Evolutionary conservation across 1,140 invertebrate genomes (phyloP).

Genomic region (Heliconius congener): DNA sequence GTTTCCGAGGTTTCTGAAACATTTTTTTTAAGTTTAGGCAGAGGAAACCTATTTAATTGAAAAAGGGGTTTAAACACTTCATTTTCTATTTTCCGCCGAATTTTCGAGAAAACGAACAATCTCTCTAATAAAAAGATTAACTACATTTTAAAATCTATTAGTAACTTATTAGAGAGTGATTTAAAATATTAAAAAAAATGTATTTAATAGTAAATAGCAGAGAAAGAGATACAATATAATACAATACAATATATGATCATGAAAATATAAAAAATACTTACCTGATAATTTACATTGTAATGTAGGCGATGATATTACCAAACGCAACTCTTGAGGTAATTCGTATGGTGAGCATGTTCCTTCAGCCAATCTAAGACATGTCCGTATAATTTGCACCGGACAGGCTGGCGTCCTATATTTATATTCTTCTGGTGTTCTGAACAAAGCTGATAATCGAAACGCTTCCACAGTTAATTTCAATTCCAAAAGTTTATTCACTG

Average conservation of each 20-base stretch:
- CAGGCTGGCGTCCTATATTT: slow-evolving; percentile 57
- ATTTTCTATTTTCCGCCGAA: too few species aligned
- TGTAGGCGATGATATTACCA: slow-evolving; percentile 67
- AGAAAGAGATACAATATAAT: too few species aligned
- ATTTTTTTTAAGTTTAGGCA: too few species aligned
- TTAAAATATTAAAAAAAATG: too few species aligned
- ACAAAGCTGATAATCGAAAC: slow-evolving; percentile 68
- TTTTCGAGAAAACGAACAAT: too few species aligned
- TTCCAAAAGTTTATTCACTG: slow-evolving; percentile 61
- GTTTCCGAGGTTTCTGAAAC: slow-evolving; percentile 70
- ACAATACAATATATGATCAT: background rate
- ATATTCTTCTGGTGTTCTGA: slow-evolving; percentile 59
- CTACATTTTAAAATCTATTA: too few species aligned
- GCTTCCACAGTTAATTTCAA: slow-evolving; percentile 66
- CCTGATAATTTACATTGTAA: slow-evolving; percentile 68
- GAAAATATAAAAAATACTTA: slow-evolving; percentile 38
- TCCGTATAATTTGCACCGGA: slow-evolving; percentile 67
- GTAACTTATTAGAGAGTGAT: too few species aligned
- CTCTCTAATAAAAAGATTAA: too few species aligned
- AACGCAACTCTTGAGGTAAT: slow-evolving; percentile 66
- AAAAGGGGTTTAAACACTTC: too few species aligned
- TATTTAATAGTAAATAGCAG: too few species aligned
- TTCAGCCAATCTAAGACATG: slow-evolving; percentile 70
- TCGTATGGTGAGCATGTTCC: slow-evolving; percentile 71
- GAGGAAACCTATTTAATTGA: too few species aligned